These are phyloP conservation scores for Melipona bicolor DNA, from an alignment of 2,888 invertebrate genomes.

Conservation along the genomic window DNA sequence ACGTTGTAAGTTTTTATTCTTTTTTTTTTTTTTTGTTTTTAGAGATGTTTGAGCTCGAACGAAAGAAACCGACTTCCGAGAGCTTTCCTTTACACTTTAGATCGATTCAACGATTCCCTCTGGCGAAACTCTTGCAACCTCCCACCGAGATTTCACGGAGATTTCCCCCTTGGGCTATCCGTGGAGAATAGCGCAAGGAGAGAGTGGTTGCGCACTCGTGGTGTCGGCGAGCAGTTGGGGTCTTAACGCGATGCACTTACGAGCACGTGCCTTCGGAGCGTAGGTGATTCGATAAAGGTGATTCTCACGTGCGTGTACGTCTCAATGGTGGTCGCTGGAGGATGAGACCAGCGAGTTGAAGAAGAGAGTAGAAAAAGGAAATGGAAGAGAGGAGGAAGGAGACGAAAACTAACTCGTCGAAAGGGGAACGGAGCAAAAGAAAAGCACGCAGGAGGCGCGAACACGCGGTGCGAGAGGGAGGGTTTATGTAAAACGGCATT, in stretches of 20 bases:
- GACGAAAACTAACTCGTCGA: background rate
- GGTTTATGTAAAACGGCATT: conserved; percentile 79
- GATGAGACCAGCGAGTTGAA: conserved; percentile 40
- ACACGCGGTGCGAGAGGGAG: conserved; percentile 48
- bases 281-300: conserved; percentile 67
- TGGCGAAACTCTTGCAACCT: conserved; percentile 46
- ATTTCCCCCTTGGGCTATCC: conserved; percentile 15
- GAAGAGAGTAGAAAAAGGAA: conserved; percentile 9
- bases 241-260: conserved; percentile 65
- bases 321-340: conserved; percentile 59
- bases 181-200: conserved; percentile 23
- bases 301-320: conserved; percentile 47
- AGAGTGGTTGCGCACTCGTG: conserved; percentile 18
- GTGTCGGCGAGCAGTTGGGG: conserved; percentile 38
- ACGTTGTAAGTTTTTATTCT: background rate
- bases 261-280: conserved; percentile 63
- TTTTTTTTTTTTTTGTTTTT: no score
- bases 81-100: conserved; percentile 22
- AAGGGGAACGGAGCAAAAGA: conserved; percentile 10
- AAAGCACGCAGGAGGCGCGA: conserved; percentile 52
- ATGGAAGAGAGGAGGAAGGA: conserved; percentile 14
- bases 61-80: conserved; percentile 7
- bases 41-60: background rate
- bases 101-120: conserved; percentile 32
- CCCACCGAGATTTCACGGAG: conserved; percentile 48